These are phyloP conservation scores for Pterocles orientalis DNA, from an alignment of 2,113 vertebrate species.

Conservation along the genomic window DNA sequence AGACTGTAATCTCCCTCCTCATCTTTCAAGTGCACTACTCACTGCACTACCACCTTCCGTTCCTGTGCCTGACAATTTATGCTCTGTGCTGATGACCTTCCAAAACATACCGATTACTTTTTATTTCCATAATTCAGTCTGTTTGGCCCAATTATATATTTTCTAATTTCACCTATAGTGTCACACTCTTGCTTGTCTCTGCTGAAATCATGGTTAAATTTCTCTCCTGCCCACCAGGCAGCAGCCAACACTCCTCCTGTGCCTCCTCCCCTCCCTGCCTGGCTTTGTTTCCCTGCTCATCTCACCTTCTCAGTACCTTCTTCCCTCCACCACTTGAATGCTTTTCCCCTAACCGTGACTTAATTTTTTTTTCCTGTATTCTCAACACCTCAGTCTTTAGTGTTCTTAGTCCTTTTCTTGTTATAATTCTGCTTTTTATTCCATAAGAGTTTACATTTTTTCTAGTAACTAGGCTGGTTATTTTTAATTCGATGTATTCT, in stretches of 20 bases:
- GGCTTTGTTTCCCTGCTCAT: rapidly evolving
- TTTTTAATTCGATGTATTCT: neutral
- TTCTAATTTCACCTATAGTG: neutral
- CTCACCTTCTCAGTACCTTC: neutral
- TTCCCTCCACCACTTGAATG: neutral
- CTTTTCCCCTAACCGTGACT: neutral
- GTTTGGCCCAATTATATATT: neutral
- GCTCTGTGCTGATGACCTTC: neutral
- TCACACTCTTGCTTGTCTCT: neutral
- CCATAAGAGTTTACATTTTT: neutral
- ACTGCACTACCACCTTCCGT: neutral
- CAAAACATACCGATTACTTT: neutral
- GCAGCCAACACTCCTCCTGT: neutral
- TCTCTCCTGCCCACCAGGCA: neutral
- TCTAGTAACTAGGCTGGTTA: neutral
- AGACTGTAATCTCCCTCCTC: neutral
- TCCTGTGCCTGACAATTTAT: neutral
- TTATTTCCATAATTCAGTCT: neutral
- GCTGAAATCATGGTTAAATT: neutral
- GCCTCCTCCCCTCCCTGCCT: neutral
- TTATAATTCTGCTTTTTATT: neutral
- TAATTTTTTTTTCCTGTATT: neutral
- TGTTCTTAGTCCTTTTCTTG: rapidly evolving
- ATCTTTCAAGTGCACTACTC: neutral
- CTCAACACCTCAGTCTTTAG: neutral